Conservation (phyloP, 2,888 invertebrate genomes). For the Drosophila prolongata region DNA sequence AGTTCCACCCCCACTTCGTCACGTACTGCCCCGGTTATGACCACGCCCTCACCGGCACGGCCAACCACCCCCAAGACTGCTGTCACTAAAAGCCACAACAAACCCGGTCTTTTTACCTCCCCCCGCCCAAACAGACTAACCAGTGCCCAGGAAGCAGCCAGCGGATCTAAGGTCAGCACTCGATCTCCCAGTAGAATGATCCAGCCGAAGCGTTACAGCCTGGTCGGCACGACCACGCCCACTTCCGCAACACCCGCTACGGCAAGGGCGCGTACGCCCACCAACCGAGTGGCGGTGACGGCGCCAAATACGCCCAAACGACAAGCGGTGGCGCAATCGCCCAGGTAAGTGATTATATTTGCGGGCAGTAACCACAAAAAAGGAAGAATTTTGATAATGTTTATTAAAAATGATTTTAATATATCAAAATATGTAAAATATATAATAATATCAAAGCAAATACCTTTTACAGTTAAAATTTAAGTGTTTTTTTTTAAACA, state of each 20-base stretch:
- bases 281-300: constrained; percentile 71
- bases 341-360: constrained; percentile 75
- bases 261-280: constrained; percentile 80
- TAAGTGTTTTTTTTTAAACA: no score
- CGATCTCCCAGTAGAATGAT: constrained; percentile 84
- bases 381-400: background rate
- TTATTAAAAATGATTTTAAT: no score
- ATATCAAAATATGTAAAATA: no score
- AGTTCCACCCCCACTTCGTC: constrained; percentile 54
- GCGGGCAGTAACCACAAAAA: background rate
- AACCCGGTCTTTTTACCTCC: constrained; percentile 50
- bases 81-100: constrained; percentile 58
- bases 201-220: constrained; percentile 83
- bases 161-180: constrained; percentile 61
- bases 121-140: constrained; percentile 81
- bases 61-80: constrained; percentile 61
- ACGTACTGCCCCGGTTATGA: constrained; percentile 29
- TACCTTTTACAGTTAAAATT: no score
- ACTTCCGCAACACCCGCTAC: constrained; percentile 59
- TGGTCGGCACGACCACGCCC: constrained; percentile 59
- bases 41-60: constrained; percentile 33
- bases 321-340: constrained; percentile 77
- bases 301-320: constrained; percentile 84
- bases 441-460: no score
- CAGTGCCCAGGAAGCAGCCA: constrained; percentile 76